Conservation (phyloP, 2,113 vertebrate species). For the Microcebus ravelobensis region DNA sequence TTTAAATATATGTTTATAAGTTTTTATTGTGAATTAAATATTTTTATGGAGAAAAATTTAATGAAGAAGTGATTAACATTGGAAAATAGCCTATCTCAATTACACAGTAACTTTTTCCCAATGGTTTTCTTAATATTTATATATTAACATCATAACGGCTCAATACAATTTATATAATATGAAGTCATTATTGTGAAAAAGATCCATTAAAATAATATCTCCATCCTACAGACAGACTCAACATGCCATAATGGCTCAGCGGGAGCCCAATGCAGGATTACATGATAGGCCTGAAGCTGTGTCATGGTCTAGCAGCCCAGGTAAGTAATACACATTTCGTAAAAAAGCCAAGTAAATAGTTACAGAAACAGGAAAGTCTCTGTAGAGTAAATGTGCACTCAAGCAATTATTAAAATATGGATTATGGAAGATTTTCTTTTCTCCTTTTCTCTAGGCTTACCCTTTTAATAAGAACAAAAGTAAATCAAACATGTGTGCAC, state of each 20-base stretch:
- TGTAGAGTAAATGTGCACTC: constrained; percentile 58
- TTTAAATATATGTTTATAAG: constrained; percentile 44
- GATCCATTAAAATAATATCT: constrained; percentile 73
- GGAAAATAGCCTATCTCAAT: constrained; percentile 73
- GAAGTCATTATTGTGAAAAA: constrained; percentile 61
- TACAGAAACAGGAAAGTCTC: constrained; percentile 65
- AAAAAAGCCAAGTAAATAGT: constrained; percentile 72
- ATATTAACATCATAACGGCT: constrained; percentile 74
- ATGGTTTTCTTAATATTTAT: constrained; percentile 77
- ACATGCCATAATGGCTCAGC: constrained; percentile 13
- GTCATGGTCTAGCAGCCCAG: constrained; percentile 53
- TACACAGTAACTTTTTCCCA: constrained; percentile 62
- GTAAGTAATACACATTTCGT: constrained; percentile 66
- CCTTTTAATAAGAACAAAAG: constrained; percentile 80
- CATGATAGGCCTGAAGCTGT: constrained; percentile 51
- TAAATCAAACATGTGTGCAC: constrained; percentile 69
- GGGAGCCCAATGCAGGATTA: constrained; percentile 48
- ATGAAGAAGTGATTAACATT: constrained; percentile 66
- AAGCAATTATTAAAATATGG: constrained; percentile 77
- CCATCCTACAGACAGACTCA: constrained; percentile 61
- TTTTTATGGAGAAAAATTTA: constrained; percentile 64
- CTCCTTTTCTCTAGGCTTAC: constrained; percentile 70
- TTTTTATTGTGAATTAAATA: constrained; percentile 46
- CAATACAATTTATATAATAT: constrained; percentile 67
- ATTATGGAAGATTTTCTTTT: constrained; percentile 69